Evolutionary conservation across 2,888 invertebrate species (phyloP), one percentile per base, ranked within the genome.

Genomic region (Perizoma affinitatum): DNA sequence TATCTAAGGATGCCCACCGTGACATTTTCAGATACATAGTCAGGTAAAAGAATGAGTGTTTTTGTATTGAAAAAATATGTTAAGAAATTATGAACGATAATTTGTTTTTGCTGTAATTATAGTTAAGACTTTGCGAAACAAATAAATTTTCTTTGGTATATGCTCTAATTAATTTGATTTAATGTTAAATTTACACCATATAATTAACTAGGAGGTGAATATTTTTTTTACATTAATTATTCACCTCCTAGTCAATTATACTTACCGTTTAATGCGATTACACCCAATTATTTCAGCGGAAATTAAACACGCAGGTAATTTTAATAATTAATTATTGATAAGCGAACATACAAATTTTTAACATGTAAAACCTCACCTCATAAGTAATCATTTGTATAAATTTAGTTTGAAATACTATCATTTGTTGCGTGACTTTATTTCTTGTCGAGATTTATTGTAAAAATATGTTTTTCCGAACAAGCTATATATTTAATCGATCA

Each of bases 291-390:
- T 47, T 46, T 52, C 5, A 45, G 10, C 22, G 41, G 22, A 47
- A 47, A 52, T 54, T 46, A 51, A 55, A 51, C 51, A 60, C 60
- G 60, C 46, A 55, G 34, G 34, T 55, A 54, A 60, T 59, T n/a
- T 55, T 40, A 41, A 49, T 51, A 55, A 51, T 43, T 47, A 43
- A 55, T 22, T 9, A 45, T 51, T 47, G 4, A 51, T 35, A 10
- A 42, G 47, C 43, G 11, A n/a, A 22, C 22, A 33, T 56, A 48
- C 5, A 9, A 45, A 9, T 4, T 22, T 33, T 42, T 33, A 41
- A 8, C 11, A 33, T 33, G 10, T 11, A 11, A 43, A 11, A 46
- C 42, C 38, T 1, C 45, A 54, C n/a, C 33, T 41, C 40, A 10
- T 11, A 38, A 36, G 6, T 5, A 5, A 22, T 6, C 44, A 44